A percentile compares a stretch with the other conserved stretches of the same genome.
These are phyloP conservation scores for Heterohyrax brucei DNA, from an alignment of 2,797 vertebrate genomes.

Conservation along the genomic window DNA sequence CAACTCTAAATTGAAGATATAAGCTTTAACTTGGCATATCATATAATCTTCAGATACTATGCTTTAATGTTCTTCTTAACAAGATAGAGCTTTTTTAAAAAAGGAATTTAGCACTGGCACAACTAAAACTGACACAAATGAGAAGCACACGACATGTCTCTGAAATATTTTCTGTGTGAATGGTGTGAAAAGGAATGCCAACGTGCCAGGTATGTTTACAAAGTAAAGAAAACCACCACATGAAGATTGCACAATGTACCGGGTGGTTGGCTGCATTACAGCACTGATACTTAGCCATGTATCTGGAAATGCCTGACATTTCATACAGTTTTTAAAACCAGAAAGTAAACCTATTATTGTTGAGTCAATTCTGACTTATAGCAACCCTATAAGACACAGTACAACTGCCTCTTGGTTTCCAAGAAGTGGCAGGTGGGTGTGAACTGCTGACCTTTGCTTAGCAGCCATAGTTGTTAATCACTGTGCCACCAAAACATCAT, in stretches of 20 bases:
- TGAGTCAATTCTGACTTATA: too few species aligned
- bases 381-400: too few species aligned
- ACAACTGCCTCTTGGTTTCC: too few species aligned
- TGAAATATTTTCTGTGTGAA: constrained; percentile 50
- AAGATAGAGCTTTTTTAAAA: constrained; percentile 43
- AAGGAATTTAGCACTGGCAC: not conserved
- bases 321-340: not conserved
- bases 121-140: not conserved
- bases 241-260: constrained; percentile 44
- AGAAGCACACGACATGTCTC: constrained; percentile 9
- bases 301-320: not conserved
- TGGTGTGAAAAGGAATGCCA: constrained; percentile 52
- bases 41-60: constrained; percentile 8
- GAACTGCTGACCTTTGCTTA: too few species aligned
- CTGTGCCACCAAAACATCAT: not conserved
- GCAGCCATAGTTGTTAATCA: too few species aligned
- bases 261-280: not conserved
- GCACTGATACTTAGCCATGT: not conserved
- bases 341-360: too few species aligned
- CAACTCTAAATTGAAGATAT: constrained; percentile 54
- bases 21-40: not conserved
- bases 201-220: constrained; percentile 59
- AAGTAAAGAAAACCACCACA: constrained; percentile 68
- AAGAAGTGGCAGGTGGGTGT: too few species aligned
- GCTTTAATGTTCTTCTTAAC: constrained; percentile 37